Evolutionary conservation across 1,140 invertebrate species (phyloP).

Genomic region (Bacillus rossius): DNA sequence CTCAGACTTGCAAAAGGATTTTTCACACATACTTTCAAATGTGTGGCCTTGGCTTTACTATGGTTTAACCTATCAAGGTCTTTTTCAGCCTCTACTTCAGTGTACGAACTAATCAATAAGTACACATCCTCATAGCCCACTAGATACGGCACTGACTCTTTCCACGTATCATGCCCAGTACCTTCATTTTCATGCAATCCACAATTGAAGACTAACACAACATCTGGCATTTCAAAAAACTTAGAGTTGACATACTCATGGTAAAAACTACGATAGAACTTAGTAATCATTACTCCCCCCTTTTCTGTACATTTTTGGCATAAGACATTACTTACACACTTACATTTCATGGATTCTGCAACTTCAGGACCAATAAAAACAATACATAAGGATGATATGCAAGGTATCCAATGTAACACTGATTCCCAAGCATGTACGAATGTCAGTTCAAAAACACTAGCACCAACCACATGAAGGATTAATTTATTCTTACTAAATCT

Average conservation of each 20-base stretch:
- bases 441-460: slow-evolving; percentile 1
- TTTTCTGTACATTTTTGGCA: slow-evolving; percentile 4
- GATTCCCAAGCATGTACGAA: slow-evolving; percentile 12
- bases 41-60: too few relatives aligned
- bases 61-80: not conserved
- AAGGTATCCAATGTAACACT: slow-evolving; percentile 5
- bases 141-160: not conserved
- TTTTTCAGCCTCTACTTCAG: not conserved
- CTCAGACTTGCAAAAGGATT: not conserved
- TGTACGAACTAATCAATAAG: not conserved
- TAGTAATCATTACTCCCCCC: not conserved
- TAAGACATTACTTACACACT: not conserved
- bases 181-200: slow-evolving; percentile 13
- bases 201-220: slow-evolving; percentile 12
- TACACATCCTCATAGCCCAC: not conserved
- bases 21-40: not conserved
- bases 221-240: slow-evolving; percentile 7
- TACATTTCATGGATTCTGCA: not conserved
- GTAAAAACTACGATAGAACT: not conserved
- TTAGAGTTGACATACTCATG: slow-evolving; percentile 4
- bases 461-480: slow-evolving; percentile 11
- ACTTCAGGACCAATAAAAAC: slow-evolving; percentile 8
- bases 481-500: not conserved
- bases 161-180: not conserved
- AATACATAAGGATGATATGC: not conserved